A percentile compares a stretch with the other conserved stretches of the same genome.
phyloP scores from a whole-genome alignment of 2,113 vertebrate species.

The Python bivittatus region DNA sequence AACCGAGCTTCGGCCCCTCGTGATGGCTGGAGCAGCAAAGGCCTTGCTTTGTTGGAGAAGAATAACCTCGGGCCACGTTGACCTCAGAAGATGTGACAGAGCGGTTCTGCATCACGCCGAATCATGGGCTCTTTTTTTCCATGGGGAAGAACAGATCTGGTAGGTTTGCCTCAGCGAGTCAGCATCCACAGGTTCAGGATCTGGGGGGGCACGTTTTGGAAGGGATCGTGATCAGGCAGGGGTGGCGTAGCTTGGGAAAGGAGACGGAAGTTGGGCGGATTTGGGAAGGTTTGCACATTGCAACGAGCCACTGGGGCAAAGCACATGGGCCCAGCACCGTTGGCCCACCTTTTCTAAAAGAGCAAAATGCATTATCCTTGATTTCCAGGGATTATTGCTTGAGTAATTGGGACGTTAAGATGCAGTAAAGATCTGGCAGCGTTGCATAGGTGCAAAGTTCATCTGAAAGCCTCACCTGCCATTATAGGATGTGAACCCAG shows the following conservation, averaged over 20 bases:
- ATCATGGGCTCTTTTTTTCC: neutral
- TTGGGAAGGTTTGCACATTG: neutral
- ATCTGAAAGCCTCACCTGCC: conserved; percentile 44
- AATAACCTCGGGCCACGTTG: neutral
- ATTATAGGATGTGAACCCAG: conserved; percentile 39
- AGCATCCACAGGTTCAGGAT: neutral
- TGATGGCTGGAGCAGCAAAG: neutral
- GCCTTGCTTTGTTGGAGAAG: neutral
- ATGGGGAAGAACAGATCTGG: neutral
- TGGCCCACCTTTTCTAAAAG: neutral
- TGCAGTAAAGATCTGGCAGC: neutral
- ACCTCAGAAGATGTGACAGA: neutral
- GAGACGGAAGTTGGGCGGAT: rapidly evolving
- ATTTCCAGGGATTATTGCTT: neutral
- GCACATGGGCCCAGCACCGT: neutral
- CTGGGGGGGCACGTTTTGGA: neutral
- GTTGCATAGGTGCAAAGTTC: conserved; percentile 56
- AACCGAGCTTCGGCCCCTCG: neutral
- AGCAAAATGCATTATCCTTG: neutral
- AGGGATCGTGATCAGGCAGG: neutral
- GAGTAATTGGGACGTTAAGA: neutral
- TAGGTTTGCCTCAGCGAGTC: neutral
- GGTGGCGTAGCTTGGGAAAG: neutral
- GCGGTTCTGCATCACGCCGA: neutral
- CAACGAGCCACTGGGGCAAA: rapidly evolving